Evolutionary conservation across 2,797 vertebrate genomes (phyloP).

Genomic region (Onychomys arenicola): DNA sequence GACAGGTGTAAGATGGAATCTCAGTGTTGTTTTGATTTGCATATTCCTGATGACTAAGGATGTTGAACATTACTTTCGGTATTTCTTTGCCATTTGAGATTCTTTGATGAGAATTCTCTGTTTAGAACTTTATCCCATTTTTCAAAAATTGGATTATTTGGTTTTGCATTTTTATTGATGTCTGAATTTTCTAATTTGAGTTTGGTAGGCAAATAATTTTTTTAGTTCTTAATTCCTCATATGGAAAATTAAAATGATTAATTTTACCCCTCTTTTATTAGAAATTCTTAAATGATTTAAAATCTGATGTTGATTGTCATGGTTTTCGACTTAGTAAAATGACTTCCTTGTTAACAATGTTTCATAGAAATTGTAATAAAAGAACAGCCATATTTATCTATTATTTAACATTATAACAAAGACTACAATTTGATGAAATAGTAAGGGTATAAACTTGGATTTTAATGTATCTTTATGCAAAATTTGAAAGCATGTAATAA

Average conservation of each 20-base stretch:
- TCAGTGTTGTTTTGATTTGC: background rate
- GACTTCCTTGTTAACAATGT: background rate
- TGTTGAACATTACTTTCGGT: background rate
- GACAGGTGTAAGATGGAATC: background rate
- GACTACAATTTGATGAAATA: background rate
- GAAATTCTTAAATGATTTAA: background rate
- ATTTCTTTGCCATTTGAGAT: background rate
- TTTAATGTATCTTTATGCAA: slow-evolving; percentile 1
- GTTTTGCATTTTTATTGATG: slow-evolving; percentile 6
- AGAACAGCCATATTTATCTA: background rate
- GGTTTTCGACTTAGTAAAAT: slow-evolving; percentile 51
- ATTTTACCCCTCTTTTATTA: background rate
- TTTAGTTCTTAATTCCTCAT: background rate
- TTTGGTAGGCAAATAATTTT: background rate
- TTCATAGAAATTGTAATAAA: slow-evolving; percentile 31
- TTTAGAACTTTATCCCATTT: background rate
- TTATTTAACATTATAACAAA: slow-evolving; percentile 21
- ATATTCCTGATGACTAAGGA: background rate
- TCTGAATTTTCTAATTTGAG: background rate
- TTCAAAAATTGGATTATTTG: background rate
- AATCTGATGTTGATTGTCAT: background rate
- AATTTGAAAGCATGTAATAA: slow-evolving; percentile 32
- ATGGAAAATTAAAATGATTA: background rate
- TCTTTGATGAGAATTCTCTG: background rate
- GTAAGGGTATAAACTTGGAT: background rate